phyloP scores from a whole-genome alignment of 2,797 vertebrate genomes.

The Enteromius unitaeniatus region DNA sequence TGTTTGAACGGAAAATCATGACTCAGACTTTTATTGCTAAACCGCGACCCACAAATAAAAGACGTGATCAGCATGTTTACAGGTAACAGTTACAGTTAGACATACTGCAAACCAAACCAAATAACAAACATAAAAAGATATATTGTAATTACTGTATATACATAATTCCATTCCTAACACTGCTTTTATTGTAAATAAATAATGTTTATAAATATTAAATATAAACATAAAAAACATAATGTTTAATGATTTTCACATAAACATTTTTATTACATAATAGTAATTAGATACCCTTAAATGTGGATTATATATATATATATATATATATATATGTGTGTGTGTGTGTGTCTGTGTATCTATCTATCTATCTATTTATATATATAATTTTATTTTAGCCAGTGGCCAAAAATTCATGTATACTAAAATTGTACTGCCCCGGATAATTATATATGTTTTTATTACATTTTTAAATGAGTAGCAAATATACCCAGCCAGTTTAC shows the following conservation, averaged over 20 bases:
- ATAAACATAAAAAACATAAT: background rate
- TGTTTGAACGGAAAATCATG: conserved; percentile 7
- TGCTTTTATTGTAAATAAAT: background rate
- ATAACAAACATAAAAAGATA: background rate
- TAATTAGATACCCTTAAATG: background rate
- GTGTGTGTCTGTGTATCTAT: no score
- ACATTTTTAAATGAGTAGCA: background rate
- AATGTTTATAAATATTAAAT: background rate
- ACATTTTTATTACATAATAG: background rate
- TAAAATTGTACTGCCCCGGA: background rate
- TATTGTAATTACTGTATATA: background rate
- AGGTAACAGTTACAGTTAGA: background rate
- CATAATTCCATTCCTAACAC: background rate
- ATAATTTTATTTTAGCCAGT: background rate
- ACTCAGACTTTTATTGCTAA: conserved; percentile 9
- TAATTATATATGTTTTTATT: background rate
- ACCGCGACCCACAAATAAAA: background rate
- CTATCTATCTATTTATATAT: no score
- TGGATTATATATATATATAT: background rate
- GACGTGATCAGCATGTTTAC: background rate
- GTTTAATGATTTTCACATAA: background rate
- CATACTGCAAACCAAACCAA: background rate
- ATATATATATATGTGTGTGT: no score
- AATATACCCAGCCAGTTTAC: background rate
- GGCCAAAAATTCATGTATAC: background rate